phyloP scores from a whole-genome alignment of 2,888 invertebrate species.

The Scrobipalpa atriplicella region DNA sequence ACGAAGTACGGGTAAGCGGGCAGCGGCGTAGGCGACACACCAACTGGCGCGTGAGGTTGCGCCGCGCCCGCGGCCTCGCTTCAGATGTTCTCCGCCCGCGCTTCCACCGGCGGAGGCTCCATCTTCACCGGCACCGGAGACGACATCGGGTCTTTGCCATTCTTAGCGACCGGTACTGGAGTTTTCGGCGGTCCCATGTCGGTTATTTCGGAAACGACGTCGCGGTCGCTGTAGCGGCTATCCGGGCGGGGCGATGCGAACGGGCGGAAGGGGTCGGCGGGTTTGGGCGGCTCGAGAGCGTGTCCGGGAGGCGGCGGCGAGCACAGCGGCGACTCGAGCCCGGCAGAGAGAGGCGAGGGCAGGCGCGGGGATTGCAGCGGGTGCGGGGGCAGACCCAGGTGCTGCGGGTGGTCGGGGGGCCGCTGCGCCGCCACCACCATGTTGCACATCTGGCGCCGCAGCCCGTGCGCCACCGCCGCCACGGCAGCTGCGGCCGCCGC shows the following conservation, averaged over 20 bases:
- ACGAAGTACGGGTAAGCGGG: conserved; percentile 76
- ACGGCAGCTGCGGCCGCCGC: conserved; percentile 93
- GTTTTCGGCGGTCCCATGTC: conserved; percentile 77
- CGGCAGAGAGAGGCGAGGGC: conserved; percentile 82
- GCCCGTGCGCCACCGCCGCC: conserved; percentile 92
- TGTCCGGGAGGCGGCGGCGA: conserved; percentile 86
- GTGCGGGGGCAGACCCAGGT: conserved; percentile 72
- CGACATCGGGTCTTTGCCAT: conserved; percentile 73
- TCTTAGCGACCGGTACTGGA: conserved; percentile 56
- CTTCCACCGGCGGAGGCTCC: conserved; percentile 83
- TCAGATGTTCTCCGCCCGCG: conserved; percentile 82
- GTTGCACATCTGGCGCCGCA: conserved; percentile 93
- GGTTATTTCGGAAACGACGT: conserved; percentile 69
- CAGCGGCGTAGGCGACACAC: conserved; percentile 62
- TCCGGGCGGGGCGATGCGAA: conserved; percentile 83
- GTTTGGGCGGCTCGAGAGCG: conserved; percentile 84
- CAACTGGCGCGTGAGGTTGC: conserved; percentile 46
- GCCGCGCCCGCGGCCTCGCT: conserved; percentile 76
- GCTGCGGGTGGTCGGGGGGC: conserved; percentile 72
- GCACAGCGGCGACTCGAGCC: conserved; percentile 84
- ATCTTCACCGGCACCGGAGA: conserved; percentile 86
- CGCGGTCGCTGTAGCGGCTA: conserved; percentile 86
- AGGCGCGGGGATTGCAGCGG: conserved; percentile 72
- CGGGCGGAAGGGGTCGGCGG: conserved; percentile 79
- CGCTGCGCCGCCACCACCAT: conserved; percentile 86